These are phyloP conservation scores for Gallinago undulata DNA, from an alignment of 2,113 vertebrate genomes.

Conservation along the genomic window DNA sequence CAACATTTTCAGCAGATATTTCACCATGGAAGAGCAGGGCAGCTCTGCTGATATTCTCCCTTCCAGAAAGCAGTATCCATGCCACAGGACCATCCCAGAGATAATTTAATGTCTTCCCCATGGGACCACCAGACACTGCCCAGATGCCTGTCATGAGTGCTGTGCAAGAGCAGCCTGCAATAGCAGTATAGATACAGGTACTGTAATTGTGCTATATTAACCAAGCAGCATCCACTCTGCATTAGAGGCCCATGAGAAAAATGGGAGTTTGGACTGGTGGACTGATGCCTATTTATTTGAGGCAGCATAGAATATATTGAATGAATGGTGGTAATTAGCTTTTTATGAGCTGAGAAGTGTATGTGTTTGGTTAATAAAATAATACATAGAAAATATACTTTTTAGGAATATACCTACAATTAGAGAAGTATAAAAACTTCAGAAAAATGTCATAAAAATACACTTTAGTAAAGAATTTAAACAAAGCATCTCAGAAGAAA, in stretches of 20 bases:
- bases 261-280: neutral
- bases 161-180: neutral
- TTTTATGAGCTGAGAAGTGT: neutral
- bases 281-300: neutral
- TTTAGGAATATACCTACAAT: neutral
- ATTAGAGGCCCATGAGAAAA: neutral
- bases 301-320: neutral
- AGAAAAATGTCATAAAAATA: neutral
- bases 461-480: neutral
- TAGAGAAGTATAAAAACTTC: neutral
- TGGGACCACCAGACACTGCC: neutral
- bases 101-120: neutral
- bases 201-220: neutral
- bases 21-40: neutral
- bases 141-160: neutral
- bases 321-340: neutral
- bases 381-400: neutral
- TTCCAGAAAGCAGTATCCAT: neutral
- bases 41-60: neutral
- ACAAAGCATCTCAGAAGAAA: neutral
- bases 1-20: neutral
- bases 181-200: neutral
- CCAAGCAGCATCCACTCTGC: fast-evolving
- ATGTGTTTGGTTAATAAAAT: neutral
- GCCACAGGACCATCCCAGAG: neutral